These are phyloP conservation scores for Rhyacophila evoluta DNA, from an alignment of 2,888 invertebrate species.

Conservation along the genomic window DNA sequence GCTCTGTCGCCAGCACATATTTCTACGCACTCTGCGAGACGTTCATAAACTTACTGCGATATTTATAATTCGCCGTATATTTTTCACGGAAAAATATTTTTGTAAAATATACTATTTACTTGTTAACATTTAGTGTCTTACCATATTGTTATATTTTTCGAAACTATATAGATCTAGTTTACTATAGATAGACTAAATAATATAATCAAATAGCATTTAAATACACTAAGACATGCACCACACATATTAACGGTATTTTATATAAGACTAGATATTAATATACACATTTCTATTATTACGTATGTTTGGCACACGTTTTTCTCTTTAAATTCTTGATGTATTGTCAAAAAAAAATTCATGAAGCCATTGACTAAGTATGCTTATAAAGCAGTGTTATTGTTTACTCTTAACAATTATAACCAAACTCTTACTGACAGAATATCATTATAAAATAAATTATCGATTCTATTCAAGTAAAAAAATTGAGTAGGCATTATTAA, in stretches of 20 bases:
- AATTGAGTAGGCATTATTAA: too few relatives aligned
- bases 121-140: background rate
- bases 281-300: background rate
- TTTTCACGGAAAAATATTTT: background rate
- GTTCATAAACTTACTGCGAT: background rate
- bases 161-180: background rate
- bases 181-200: background rate
- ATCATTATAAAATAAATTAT: too few relatives aligned
- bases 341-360: too few relatives aligned
- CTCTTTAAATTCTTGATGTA: too few relatives aligned
- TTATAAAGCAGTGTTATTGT: too few relatives aligned
- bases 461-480: too few relatives aligned
- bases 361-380: too few relatives aligned
- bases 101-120: background rate
- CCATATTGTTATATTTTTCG: background rate
- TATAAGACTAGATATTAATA: background rate
- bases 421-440: too few relatives aligned
- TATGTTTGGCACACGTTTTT: background rate
- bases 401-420: too few relatives aligned
- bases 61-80: background rate
- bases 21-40: too few relatives aligned
- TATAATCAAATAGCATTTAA: background rate
- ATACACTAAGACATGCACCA: background rate
- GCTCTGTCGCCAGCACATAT: too few relatives aligned
- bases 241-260: background rate